Evolutionary conservation across 2,113 vertebrate species (phyloP).

Genomic region (Nycticebus coucang): DNA sequence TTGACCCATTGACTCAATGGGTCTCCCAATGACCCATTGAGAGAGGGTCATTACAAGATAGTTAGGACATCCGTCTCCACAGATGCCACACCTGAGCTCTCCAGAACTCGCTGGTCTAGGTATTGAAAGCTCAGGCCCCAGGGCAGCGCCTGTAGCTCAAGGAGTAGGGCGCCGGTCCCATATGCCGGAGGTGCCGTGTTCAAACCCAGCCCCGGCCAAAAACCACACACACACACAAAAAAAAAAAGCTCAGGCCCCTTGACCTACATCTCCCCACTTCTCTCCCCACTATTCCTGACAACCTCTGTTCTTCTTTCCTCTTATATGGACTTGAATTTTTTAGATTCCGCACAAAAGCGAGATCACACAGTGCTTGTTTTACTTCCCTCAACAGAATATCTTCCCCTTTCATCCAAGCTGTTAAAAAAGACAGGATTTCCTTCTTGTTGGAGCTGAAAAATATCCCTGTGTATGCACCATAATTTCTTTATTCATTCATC

Average conservation of each 20-base stretch:
- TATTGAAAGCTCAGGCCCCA: not conserved
- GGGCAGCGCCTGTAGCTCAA: no score
- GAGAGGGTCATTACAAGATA: rapidly evolving
- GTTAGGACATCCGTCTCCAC: no score
- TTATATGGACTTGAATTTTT: not conserved
- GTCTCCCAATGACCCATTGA: no score
- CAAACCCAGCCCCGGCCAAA: no score
- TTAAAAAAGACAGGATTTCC: not conserved
- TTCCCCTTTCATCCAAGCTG: not conserved
- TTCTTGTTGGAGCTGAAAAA: not conserved
- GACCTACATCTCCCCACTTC: not conserved
- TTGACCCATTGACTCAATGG: no score
- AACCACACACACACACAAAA: no score
- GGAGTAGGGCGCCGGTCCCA: no score
- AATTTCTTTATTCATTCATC: not conserved
- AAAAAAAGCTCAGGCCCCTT: not conserved
- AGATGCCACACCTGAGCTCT: rapidly evolving
- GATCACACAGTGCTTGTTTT: not conserved
- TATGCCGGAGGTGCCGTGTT: no score
- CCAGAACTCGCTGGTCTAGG: not conserved
- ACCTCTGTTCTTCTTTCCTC: not conserved
- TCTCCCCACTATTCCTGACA: no score
- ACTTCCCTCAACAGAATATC: not conserved
- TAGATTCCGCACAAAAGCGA: not conserved
- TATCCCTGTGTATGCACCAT: not conserved